A percentile compares a stretch with the other conserved stretches of the same genome.
These are phyloP conservation scores for Malurus cyaneus DNA, from an alignment of 2,113 vertebrate genomes.

Conservation along the genomic window DNA sequence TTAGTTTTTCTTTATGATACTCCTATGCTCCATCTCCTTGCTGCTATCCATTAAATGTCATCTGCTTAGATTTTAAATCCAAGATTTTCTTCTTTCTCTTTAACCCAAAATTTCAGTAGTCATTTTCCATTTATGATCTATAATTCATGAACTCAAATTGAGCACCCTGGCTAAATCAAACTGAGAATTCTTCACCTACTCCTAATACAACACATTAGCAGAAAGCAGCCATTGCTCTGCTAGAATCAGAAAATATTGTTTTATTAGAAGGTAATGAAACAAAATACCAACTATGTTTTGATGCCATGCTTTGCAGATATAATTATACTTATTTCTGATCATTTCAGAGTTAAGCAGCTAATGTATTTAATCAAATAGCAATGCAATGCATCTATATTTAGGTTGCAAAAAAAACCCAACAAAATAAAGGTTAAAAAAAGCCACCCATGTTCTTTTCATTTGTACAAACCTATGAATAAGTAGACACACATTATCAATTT, in stretches of 20 bases:
- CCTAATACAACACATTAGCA: slow-evolving; percentile 40
- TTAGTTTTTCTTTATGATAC: slow-evolving; percentile 58
- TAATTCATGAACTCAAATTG: slow-evolving; percentile 77
- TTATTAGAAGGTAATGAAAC: slow-evolving; percentile 66
- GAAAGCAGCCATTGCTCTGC: slow-evolving; percentile 16
- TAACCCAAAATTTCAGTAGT: slow-evolving; percentile 72
- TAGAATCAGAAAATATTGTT: slow-evolving; percentile 34
- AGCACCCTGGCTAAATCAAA: slow-evolving; percentile 70
- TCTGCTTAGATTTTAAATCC: slow-evolving; percentile 70
- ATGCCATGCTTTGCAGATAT: slow-evolving; percentile 35
- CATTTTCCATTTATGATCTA: slow-evolving; percentile 74
- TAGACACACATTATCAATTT: slow-evolving; percentile 12
- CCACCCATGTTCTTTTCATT: background rate
- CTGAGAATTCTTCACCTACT: slow-evolving; percentile 66
- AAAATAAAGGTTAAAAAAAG: background rate
- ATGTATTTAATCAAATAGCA: slow-evolving; percentile 58
- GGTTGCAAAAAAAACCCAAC: background rate
- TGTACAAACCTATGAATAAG: slow-evolving; percentile 41
- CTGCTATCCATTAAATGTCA: slow-evolving; percentile 62
- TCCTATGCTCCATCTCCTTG: slow-evolving; percentile 55
- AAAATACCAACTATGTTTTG: slow-evolving; percentile 26
- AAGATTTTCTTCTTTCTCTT: slow-evolving; percentile 73
- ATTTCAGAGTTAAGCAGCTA: slow-evolving; percentile 52
- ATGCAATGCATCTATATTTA: slow-evolving; percentile 53
- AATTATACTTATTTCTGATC: slow-evolving; percentile 57